Evolutionary conservation across 2,888 invertebrate genomes (phyloP), one percentile per base, ranked within the genome.

Genomic region (Dexiosoma caninum): DNA sequence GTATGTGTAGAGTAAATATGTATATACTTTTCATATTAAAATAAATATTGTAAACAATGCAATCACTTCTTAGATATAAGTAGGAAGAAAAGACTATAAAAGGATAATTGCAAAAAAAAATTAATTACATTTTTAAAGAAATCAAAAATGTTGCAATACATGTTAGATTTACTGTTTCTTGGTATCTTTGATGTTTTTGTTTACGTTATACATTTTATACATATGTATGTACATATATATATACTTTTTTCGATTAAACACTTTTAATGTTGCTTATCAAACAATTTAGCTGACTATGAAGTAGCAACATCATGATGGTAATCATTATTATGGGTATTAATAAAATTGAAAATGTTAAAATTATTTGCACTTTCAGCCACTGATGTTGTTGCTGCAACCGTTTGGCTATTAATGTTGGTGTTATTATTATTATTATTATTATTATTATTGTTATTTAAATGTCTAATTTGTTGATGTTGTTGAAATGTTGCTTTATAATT

Each of bases 401-500:
- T 35, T 19, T 51, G 55, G 30, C 44, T 19, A 23, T 46, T 40
- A 21, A 40, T 40, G 30, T 7, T 51, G 30, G 44, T 19, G 16
- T 46, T 40, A 21, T 51, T 40, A 21, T 7, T 51, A 21, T 32
- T 49, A 21, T 14, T 19, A 57, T 32, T 37, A 12, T 69, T 55
- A 32, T 32, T 60, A 30, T 42, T 55, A 14, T 19, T 53, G 23
- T 23, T 44, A 44, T 35, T 59, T 35, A 42, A 46, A 59, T 49
- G 57, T 12, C 57, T 42, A 30, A 55, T 32, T 30, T 76, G 76
- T 16, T 69, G 69, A 8, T 86, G 53, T 83, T 82, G 80, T 46
- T 84, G 82, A 77, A 67, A 49, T 16, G 46, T 75, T 30, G 80
- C 79, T 62, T 83, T 82, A 60, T 84, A 79, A 78, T 85, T 84